Percentiles rank a stretch among this genome's conserved stretches.
phyloP scores from a whole-genome alignment of 2,113 vertebrate genomes.

The Seriola aureovittata region DNA sequence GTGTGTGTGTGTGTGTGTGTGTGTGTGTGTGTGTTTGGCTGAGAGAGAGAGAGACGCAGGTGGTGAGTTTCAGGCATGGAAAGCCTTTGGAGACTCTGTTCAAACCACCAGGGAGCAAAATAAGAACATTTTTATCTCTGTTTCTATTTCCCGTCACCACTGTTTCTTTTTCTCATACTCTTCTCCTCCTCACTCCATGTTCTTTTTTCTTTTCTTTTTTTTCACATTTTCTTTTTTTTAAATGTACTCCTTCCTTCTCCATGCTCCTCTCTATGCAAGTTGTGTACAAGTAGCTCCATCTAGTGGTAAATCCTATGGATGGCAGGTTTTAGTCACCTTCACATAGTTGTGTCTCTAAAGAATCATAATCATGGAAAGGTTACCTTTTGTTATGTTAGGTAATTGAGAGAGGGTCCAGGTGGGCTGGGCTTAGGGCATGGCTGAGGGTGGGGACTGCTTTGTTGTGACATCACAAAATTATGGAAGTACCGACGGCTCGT shows the following conservation, averaged over 20 bases:
- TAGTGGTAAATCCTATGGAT: constrained; percentile 50
- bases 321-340: background rate
- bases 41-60: constrained; percentile 51
- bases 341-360: background rate
- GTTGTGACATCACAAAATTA: no score
- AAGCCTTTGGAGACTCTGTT: constrained; percentile 54
- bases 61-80: constrained; percentile 63
- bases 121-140: constrained; percentile 43
- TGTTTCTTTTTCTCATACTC: background rate
- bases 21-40: constrained; percentile 19
- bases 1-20: no score
- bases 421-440: no score
- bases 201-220: background rate
- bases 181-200: background rate
- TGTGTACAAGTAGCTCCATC: constrained; percentile 52
- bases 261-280: background rate
- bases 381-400: background rate
- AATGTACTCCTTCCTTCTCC: background rate
- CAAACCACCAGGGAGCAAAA: constrained; percentile 58
- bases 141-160: constrained; percentile 17
- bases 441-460: no score
- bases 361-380: background rate
- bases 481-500: no score
- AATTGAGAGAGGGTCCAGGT: no score
- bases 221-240: background rate